Evolutionary conservation across 2,888 invertebrate genomes (phyloP).

Genomic region (Melikaiella ostensackeni): DNA sequence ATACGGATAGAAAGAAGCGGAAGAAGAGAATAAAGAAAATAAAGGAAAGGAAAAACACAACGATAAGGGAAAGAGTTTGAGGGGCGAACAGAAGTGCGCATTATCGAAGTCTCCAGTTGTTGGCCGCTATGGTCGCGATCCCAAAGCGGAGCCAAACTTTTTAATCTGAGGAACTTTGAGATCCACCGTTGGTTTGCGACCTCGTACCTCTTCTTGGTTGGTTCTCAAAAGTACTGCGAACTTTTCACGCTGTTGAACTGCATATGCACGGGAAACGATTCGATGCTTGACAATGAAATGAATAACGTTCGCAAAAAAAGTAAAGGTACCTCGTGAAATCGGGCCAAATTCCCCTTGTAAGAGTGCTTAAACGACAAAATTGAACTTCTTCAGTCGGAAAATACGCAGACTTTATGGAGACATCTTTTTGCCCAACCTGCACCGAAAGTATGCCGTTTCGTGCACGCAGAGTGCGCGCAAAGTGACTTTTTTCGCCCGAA

Average conservation of each 20-base stretch:
- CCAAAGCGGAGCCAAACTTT: slow-evolving; percentile 55
- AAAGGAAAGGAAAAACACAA: slow-evolving; percentile 10
- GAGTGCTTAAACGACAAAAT: not conserved
- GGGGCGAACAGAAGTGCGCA: slow-evolving; percentile 42
- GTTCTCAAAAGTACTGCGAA: slow-evolving; percentile 24
- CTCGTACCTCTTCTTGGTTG: not conserved
- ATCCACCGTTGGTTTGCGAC: slow-evolving; percentile 47
- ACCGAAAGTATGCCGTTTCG: too few relatives aligned
- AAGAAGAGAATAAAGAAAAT: not conserved
- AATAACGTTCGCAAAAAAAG: not conserved
- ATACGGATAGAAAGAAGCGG: slow-evolving; percentile 28
- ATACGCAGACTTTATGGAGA: too few relatives aligned
- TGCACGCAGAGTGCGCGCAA: too few relatives aligned
- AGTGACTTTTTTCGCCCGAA: too few relatives aligned
- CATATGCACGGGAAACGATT: slow-evolving; percentile 23
- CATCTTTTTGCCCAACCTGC: too few relatives aligned
- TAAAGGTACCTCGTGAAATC: not conserved
- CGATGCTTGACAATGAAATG: slow-evolving; percentile 14
- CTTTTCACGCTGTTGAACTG: slow-evolving; percentile 31
- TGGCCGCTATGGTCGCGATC: slow-evolving; percentile 46
- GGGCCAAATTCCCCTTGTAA: not conserved
- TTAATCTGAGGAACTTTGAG: slow-evolving; percentile 58
- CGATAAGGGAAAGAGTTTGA: slow-evolving; percentile 1
- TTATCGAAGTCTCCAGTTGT: slow-evolving; percentile 59
- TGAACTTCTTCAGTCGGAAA: too few relatives aligned